Base-by-base conservation (phyloP, 2,888 invertebrate genomes). In the Troglohyphantes excavatus region DNA sequence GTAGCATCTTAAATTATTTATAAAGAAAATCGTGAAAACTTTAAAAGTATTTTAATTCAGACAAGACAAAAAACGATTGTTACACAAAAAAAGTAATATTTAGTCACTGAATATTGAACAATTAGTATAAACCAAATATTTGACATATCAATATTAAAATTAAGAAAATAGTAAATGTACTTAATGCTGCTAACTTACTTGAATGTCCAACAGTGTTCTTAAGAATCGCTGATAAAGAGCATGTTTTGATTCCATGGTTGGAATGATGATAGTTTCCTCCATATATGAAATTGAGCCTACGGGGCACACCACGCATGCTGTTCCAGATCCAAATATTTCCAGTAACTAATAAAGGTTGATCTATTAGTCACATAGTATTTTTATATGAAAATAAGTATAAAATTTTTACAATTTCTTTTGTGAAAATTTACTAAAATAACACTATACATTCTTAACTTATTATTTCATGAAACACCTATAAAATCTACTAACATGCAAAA, bases 241-340 rank as follows among this genome's bases (percentile, higher is more conserved):
- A 87, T 96, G 95, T 13, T 95, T 92, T 92, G 96, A 95, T 92
- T 96, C 95, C 92, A 94, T 93, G 13, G 94, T 94, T 2, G 94
- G 94, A 76, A 95, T 94, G 9, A 92, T 75, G 75, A 94, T 92
- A 90, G 93, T 93, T 91, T 94, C 94, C 3, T 95, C 96, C 70
- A 86, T 93, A 94, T 97, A 99, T 84, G 96, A 95, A 90, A 99
- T 97, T 90, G 96, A 95, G 86, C 96, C 96, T 83, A 99, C 96
- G 0, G 99, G 99, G 92, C 97, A 97, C 21, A 99, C 97, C 72
- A 98, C 95, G 92, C 98, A 98, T 0, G 99, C 99, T 27, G 99
- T 99, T 84, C 99, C 99, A n/a, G 98, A 96, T 87, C 99, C 99
- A 94, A 99, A 99, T 94, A 99, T 95, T 94, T 99, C 99, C 92